Conservation (phyloP, 2,797 vertebrate genomes). For the Myotis myotis region DNA sequence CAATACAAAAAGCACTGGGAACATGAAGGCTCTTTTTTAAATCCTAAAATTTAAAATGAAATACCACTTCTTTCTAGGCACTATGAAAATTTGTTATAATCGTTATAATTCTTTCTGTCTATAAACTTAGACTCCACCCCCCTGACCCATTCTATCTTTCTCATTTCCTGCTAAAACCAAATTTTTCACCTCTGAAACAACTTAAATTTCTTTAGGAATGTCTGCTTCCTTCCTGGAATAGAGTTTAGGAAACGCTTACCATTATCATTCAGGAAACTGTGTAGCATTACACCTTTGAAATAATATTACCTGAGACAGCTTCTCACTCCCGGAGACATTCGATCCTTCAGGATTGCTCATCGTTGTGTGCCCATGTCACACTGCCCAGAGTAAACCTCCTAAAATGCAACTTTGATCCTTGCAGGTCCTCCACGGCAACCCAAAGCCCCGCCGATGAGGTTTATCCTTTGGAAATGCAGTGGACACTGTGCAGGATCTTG, state of each 20-base stretch:
- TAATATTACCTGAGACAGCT: neutral
- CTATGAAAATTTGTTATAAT: neutral
- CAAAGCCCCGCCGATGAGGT: neutral
- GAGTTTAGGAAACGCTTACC: neutral
- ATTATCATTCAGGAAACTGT: neutral
- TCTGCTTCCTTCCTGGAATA: neutral
- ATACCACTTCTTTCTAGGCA: neutral
- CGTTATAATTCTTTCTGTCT: neutral
- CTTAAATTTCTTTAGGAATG: neutral
- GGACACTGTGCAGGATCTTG: neutral
- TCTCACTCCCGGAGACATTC: neutral
- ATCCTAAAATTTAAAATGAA: neutral
- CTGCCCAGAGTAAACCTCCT: neutral
- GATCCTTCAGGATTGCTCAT: neutral
- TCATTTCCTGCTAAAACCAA: constrained; percentile 5
- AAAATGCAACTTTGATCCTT: neutral
- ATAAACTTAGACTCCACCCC: neutral
- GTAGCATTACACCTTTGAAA: neutral
- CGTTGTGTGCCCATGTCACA: neutral
- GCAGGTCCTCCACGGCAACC: neutral
- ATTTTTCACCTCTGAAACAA: neutral
- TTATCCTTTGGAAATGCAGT: neutral
- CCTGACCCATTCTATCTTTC: neutral
- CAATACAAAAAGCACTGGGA: neutral
- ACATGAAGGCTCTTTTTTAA: neutral